Evolutionary conservation across 1,140 invertebrate species (phyloP).

Genomic region (Pentalonia nigronervosa): DNA sequence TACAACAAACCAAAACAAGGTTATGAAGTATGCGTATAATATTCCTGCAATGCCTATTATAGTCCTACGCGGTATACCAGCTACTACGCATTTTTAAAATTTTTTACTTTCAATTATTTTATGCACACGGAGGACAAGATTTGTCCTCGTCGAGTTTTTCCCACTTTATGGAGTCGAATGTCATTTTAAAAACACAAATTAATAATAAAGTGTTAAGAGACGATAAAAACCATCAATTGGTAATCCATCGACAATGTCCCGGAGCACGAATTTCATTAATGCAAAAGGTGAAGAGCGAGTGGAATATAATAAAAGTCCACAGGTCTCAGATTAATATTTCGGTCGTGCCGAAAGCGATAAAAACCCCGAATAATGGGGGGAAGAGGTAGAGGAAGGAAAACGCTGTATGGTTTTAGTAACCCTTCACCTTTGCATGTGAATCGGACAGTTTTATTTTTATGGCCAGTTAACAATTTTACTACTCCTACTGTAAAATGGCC

Average conservation of each 20-base stretch:
- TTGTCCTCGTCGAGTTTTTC: neutral
- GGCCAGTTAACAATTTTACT: neutral
- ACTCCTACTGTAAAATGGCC: neutral
- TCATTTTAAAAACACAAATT: neutral
- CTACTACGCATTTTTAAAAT: neutral
- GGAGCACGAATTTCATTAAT: conserved; percentile 41
- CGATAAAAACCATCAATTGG: conserved; percentile 30
- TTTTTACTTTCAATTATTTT: neutral
- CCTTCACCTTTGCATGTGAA: neutral
- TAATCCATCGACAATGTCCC: neutral
- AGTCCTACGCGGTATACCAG: neutral
- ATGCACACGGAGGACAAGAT: neutral
- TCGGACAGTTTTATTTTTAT: neutral
- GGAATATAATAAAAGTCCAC: conserved; percentile 17
- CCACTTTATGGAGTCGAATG: neutral
- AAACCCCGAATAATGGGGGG: neutral
- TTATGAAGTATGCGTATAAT: neutral
- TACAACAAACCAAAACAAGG: neutral
- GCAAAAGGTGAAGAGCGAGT: neutral
- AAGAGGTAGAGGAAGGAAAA: too few relatives aligned
- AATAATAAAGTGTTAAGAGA: conserved; percentile 9
- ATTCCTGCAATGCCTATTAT: too few relatives aligned
- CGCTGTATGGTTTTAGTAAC: neutral
- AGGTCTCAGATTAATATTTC: conserved; percentile 4
- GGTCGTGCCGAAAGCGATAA: conserved; percentile 18